Conservation (phyloP, 2,888 invertebrate species). For the Alentia gelatinosa region DNA sequence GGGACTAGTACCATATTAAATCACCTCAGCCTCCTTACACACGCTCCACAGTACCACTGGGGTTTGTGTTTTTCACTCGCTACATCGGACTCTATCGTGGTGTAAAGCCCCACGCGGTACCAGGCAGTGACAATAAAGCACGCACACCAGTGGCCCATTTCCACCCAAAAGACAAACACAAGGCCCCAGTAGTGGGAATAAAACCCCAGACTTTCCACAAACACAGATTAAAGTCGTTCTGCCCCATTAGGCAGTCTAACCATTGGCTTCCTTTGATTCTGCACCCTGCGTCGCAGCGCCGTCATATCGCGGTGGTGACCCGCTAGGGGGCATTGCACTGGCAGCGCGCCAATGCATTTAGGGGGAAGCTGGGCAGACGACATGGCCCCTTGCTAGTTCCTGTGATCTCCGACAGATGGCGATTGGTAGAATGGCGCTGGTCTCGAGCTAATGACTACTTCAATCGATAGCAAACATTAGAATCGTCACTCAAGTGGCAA, state of each 20-base stretch:
- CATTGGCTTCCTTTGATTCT: conserved; percentile 18
- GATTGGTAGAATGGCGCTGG: background rate
- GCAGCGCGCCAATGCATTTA: background rate
- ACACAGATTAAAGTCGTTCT: conserved; percentile 35
- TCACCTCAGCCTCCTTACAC: too few relatives aligned
- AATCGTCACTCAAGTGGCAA: background rate
- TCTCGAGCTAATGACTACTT: background rate
- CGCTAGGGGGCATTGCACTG: background rate
- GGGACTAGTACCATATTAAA: too few relatives aligned
- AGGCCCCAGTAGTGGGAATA: background rate
- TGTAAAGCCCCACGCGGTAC: background rate
- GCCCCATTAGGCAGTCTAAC: conserved; percentile 31
- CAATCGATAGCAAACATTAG: background rate
- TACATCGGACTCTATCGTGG: background rate
- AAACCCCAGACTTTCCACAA: background rate
- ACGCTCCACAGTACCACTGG: too few relatives aligned
- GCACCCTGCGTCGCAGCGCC: background rate
- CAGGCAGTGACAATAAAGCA: background rate
- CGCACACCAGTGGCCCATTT: background rate
- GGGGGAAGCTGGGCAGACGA: conserved; percentile 11
- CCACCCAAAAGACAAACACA: background rate
- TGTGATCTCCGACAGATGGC: conserved; percentile 17
- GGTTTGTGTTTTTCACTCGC: background rate
- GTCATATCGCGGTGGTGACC: background rate
- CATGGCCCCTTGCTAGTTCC: background rate